Evolutionary conservation across 1,140 invertebrate genomes (phyloP).

Genomic region (Ceratina japonica): DNA sequence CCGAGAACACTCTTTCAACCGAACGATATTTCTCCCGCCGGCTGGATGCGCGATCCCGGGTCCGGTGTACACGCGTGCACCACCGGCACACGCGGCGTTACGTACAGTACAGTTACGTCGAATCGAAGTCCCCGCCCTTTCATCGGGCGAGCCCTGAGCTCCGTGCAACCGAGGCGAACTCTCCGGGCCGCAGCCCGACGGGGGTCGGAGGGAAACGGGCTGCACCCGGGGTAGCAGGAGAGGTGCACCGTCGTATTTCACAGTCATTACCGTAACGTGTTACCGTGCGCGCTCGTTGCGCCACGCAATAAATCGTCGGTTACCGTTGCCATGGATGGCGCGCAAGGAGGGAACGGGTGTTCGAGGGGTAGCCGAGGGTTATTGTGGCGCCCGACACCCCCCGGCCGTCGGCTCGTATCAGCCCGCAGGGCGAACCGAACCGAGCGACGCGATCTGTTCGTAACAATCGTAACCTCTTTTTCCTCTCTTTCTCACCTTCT

Average conservation of each 20-base stretch:
- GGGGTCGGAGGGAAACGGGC: conserved; percentile 39
- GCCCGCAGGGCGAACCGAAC: conserved; percentile 15
- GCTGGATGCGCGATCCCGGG: conserved; percentile 22
- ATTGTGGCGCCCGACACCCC: conserved; percentile 49
- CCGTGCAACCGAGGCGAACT: neutral
- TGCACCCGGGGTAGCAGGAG: conserved; percentile 19
- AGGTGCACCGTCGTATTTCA: conserved; percentile 74
- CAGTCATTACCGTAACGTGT: conserved; percentile 75
- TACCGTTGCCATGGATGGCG: conserved; percentile 65
- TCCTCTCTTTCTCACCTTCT: conserved; percentile 38
- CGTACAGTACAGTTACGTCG: neutral
- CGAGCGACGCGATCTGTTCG: conserved; percentile 35
- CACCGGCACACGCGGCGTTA: conserved; percentile 15
- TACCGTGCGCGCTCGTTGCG: conserved; percentile 67
- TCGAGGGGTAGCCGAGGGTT: conserved; percentile 48
- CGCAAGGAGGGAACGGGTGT: conserved; percentile 33
- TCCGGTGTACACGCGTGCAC: conserved; percentile 27
- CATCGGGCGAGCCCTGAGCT: conserved; percentile 32
- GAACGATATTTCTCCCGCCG: conserved; percentile 40
- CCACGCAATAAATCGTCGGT: conserved; percentile 74
- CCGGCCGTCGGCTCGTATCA: conserved; percentile 6
- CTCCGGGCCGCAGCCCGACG: neutral
- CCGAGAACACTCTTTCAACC: conserved; percentile 32
- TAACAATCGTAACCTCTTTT: conserved; percentile 54
- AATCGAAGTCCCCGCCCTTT: conserved; percentile 55